These are phyloP conservation scores for Periophthalmus modestus DNA, from an alignment of 2,113 vertebrate species.

Conservation along the genomic window DNA sequence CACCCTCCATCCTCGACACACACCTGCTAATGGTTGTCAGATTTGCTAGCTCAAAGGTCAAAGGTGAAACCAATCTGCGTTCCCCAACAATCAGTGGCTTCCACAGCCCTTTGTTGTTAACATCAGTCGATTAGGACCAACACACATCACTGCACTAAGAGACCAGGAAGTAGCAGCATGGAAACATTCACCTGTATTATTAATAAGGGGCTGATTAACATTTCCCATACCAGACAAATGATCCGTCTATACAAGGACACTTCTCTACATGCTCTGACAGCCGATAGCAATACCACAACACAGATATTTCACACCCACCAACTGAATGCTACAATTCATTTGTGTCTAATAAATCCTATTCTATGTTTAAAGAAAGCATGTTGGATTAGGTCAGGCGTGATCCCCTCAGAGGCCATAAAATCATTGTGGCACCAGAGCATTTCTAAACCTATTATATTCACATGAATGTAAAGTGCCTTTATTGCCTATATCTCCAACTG, in stretches of 20 bases:
- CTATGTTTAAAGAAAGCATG: slow-evolving; percentile 1
- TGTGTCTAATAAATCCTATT: slow-evolving; percentile 9
- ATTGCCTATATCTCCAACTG: slow-evolving; percentile 54
- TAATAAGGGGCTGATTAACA: neutral
- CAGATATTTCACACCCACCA: slow-evolving; percentile 2
- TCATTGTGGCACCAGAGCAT: slow-evolving; percentile 40
- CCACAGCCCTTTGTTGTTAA: slow-evolving; percentile 60
- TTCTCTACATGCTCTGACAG: slow-evolving; percentile 17
- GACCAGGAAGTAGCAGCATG: neutral
- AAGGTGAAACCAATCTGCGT: slow-evolving; percentile 75
- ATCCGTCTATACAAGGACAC: slow-evolving; percentile 23
- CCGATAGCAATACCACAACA: slow-evolving; percentile 25
- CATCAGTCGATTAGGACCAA: slow-evolving; percentile 66
- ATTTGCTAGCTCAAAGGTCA: slow-evolving; percentile 62
- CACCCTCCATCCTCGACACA: slow-evolving; percentile 43
- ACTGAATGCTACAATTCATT: slow-evolving; percentile 5
- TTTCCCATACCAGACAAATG: slow-evolving; percentile 4
- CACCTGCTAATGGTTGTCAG: slow-evolving; percentile 72
- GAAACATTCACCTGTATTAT: neutral
- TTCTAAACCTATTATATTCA: slow-evolving; percentile 47
- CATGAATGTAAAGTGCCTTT: slow-evolving; percentile 24
- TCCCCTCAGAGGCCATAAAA: slow-evolving; percentile 26
- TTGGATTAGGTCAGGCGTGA: slow-evolving; percentile 12
- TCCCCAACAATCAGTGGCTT: slow-evolving; percentile 74
- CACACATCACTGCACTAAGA: slow-evolving; percentile 20